Base-by-base conservation (phyloP, 2,797 vertebrate genomes). In the Halcyon smyrnensis region DNA sequence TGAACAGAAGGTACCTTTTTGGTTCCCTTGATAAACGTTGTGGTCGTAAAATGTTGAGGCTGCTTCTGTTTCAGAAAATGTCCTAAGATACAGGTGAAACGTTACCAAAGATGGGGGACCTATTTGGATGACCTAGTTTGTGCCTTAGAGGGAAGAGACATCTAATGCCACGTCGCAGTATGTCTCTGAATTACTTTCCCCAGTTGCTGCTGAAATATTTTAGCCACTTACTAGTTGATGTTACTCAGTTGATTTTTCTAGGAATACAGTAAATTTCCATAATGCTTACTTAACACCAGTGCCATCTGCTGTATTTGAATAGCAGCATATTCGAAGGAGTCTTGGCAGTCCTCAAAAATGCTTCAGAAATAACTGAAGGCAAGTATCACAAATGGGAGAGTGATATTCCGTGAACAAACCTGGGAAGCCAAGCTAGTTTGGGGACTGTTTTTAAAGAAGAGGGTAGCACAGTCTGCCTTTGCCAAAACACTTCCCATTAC, bases 291-390 rank as follows among this genome's bases (percentile, higher is more conserved):
- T 97, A 90, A 90, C 88, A 43, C 65, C 88, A 91, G 90, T 96
- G 97, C 97, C 98, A 96, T 95, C 97, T 98, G 96, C 97, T 97
- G 96, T 96, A 95, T 62, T 75, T 94, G 56, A 91, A 71, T 67
- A 93, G 89, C 85, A 94, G 51, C 50, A 60, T 87, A 41, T 93
- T 81, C 84, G 86, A 64, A 90, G 87, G 81, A 77, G 56, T 73
- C 86, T 93, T 97, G 78, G 67, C 89, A 93, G 57, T 34, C 85
- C 54, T 65, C 56, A 91, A 8, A 90, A 93, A 39, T 5, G 14
- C 80, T 65, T 60, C 51, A 53, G 81, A 88, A 81, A 77, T 68
- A 86, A 93, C 95, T 69, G 89, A 87, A 78, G 75, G 50, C 48
- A 90, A 69, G 36, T 28, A 83, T 93, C 89, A 75, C 46, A 87